phyloP scores from a whole-genome alignment of 2,888 invertebrate species.

The Bimastos eiseni region DNA sequence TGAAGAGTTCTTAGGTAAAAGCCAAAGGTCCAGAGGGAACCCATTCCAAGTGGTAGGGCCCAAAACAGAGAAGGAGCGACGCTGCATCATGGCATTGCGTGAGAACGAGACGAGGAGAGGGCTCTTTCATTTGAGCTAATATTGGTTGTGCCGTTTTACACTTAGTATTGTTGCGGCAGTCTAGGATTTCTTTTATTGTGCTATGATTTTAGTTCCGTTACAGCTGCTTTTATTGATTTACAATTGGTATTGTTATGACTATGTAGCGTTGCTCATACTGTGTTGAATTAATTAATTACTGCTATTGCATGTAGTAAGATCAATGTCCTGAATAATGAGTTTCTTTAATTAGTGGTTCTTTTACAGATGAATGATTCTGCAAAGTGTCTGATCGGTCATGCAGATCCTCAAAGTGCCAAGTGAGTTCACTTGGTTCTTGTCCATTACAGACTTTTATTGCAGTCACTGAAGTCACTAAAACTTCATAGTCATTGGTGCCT shows the following conservation, averaged over 20 bases:
- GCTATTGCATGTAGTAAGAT: neutral
- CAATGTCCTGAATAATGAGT: neutral
- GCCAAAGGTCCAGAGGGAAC: no score
- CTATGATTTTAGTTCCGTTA: no score
- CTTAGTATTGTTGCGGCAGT: neutral
- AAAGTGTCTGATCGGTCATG: slow-evolving; percentile 59
- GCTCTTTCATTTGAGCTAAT: no score
- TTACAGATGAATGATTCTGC: slow-evolving; percentile 84
- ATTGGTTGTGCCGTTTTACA: neutral
- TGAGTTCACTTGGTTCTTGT: neutral
- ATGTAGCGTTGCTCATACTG: neutral
- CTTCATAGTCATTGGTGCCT: neutral
- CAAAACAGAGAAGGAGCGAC: no score
- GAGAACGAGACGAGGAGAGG: no score
- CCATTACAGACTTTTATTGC: neutral
- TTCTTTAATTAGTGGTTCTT: neutral
- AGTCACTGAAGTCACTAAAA: neutral
- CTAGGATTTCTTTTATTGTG: no score
- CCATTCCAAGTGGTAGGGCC: no score
- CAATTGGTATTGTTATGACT: neutral
- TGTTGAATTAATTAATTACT: no score
- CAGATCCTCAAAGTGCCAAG: neutral
- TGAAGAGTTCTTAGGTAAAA: no score
- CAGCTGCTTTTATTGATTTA: no score
- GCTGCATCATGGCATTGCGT: no score